These are phyloP conservation scores for Pangasianodon gigas DNA, from an alignment of 2,113 vertebrate genomes.

Conservation along the genomic window DNA sequence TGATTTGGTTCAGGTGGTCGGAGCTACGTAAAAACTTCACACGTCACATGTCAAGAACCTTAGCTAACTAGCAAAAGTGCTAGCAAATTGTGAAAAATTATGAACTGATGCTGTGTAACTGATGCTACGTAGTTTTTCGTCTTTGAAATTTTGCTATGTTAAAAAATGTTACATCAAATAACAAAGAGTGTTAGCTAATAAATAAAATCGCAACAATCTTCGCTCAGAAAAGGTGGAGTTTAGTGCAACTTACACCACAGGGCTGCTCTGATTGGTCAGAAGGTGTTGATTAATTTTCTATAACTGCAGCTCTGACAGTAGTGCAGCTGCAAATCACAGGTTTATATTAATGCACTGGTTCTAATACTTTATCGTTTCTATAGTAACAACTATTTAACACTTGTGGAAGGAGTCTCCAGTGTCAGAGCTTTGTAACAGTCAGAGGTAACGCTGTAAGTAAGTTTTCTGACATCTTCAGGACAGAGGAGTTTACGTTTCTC, in stretches of 20 bases:
- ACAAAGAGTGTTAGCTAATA: no score
- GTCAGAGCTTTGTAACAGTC: neutral
- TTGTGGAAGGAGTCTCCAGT: neutral
- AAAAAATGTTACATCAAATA: no score
- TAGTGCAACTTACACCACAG: neutral
- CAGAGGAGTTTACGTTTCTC: no score
- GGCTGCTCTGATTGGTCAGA: neutral
- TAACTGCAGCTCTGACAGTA: neutral
- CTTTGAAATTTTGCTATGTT: no score
- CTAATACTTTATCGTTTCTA: neutral
- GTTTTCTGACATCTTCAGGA: no score
- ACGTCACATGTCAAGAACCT: neutral
- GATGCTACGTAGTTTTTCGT: no score
- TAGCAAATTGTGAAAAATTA: no score
- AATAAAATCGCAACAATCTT: neutral
- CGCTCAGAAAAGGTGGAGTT: neutral
- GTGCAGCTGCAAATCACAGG: neutral
- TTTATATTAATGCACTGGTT: neutral
- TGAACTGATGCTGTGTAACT: no score
- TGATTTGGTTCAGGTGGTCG: neutral
- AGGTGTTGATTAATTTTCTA: neutral
- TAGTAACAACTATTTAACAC: neutral
- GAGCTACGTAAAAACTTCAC: neutral
- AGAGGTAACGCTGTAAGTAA: no score
- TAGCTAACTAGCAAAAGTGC: no score